phyloP scores from a whole-genome alignment of 2,113 vertebrate species.

The Phodopus roborovskii region DNA sequence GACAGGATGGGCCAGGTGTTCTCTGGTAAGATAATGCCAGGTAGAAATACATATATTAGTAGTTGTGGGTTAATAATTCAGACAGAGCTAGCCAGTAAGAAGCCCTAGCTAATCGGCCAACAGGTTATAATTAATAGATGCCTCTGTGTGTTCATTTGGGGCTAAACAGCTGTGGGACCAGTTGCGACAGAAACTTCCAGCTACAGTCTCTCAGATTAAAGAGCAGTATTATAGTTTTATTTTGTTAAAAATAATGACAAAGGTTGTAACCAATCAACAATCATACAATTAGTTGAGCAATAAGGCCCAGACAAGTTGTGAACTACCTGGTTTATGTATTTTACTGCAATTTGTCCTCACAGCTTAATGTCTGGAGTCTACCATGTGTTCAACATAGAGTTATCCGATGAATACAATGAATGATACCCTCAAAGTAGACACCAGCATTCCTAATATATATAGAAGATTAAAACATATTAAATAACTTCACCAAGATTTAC shows the following conservation, averaged over 20 bases:
- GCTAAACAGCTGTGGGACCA: too few species aligned
- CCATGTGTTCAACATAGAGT: background rate
- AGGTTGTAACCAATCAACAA: background rate
- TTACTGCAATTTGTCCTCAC: background rate
- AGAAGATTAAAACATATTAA: slow-evolving; percentile 5
- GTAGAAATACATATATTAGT: too few species aligned
- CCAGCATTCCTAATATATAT: background rate
- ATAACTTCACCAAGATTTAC: background rate
- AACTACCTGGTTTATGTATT: background rate
- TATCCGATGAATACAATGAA: background rate
- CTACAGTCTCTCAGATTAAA: background rate
- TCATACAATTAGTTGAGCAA: background rate
- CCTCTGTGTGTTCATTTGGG: too few species aligned
- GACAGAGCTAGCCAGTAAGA: too few species aligned
- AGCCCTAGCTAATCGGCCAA: too few species aligned
- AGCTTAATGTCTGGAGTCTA: background rate
- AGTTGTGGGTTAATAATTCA: too few species aligned
- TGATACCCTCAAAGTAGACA: background rate
- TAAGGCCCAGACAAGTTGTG: background rate
- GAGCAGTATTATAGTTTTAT: background rate
- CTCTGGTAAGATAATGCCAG: too few species aligned
- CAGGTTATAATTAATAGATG: too few species aligned
- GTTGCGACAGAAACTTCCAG: too few species aligned
- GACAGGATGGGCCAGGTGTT: too few species aligned
- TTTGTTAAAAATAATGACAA: background rate